Evolutionary conservation across 2,113 vertebrate species (phyloP).

Genomic region (Cygnus buccinator): DNA sequence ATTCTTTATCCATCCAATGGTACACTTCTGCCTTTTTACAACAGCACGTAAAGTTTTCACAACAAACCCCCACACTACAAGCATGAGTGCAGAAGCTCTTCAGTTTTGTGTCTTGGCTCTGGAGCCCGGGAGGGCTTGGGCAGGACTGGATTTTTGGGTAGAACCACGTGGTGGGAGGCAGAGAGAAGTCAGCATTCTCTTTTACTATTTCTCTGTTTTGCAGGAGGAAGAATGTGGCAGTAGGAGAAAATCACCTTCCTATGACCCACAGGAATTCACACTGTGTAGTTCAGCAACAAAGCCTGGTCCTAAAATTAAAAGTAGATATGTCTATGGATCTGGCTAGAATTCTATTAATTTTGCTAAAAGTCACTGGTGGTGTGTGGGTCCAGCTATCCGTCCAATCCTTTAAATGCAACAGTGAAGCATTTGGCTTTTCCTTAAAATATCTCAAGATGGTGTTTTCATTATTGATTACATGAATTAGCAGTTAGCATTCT

Average conservation of each 20-base stretch:
- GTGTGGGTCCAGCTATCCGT: background rate
- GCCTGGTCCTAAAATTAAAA: background rate
- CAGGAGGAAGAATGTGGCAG: background rate
- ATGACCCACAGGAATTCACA: background rate
- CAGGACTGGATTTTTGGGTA: rapidly evolving
- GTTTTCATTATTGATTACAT: background rate
- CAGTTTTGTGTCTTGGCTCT: background rate
- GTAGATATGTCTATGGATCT: background rate
- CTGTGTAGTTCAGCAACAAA: background rate
- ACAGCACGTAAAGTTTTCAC: background rate
- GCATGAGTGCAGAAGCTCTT: rapidly evolving
- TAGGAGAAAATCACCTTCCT: background rate
- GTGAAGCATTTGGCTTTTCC: background rate
- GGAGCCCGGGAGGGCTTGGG: background rate
- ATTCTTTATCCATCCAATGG: background rate
- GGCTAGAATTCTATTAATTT: background rate
- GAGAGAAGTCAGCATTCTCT: background rate
- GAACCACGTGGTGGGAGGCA: rapidly evolving
- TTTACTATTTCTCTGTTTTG: background rate
- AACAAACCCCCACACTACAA: background rate
- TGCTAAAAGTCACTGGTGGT: background rate
- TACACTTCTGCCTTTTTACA: background rate
- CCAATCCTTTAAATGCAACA: background rate
- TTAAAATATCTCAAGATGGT: background rate
- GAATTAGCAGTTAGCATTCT: constrained; percentile 1